Percentiles rank a stretch among this genome's conserved stretches.
Evolutionary conservation across 1,140 invertebrate species (phyloP).

Genomic region (Argopecten irradians): DNA sequence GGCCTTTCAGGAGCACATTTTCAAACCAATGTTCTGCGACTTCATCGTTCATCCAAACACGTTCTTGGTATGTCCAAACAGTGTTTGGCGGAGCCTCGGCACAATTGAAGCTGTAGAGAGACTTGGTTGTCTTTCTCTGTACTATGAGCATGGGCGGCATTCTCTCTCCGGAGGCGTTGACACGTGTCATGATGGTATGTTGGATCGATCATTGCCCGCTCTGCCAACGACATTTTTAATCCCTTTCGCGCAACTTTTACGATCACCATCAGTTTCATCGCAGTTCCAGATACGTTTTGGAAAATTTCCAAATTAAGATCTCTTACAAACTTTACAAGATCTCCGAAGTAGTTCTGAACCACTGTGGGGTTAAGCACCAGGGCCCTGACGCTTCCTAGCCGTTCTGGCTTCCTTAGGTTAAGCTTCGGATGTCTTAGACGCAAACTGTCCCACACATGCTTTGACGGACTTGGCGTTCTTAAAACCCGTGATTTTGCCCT

Average conservation of each 20-base stretch:
- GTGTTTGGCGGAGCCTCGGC: neutral
- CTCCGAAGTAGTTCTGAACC: slow-evolving; percentile 32
- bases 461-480: slow-evolving; percentile 19
- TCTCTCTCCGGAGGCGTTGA: slow-evolving; percentile 39
- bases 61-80: slow-evolving; percentile 8
- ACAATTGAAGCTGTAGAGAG: neutral
- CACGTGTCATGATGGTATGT: slow-evolving; percentile 51
- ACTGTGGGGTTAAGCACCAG: slow-evolving; percentile 31
- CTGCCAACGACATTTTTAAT: neutral
- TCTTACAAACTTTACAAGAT: neutral
- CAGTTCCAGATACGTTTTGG: too few species aligned
- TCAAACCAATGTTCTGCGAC: neutral
- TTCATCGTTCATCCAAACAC: neutral
- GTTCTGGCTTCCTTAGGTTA: slow-evolving; percentile 35
- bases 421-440: neutral
- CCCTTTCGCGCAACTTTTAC: neutral
- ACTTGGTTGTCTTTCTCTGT: too few species aligned
- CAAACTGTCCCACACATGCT: slow-evolving; percentile 29
- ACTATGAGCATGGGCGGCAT: neutral
- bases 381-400: neutral
- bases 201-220: slow-evolving; percentile 31
- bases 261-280: too few species aligned
- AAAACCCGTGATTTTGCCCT: slow-evolving; percentile 11
- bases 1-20: neutral
- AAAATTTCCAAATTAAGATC: too few species aligned